Base-by-base conservation (phyloP, 2,797 vertebrate genomes). In the Geotria australis region DNA sequence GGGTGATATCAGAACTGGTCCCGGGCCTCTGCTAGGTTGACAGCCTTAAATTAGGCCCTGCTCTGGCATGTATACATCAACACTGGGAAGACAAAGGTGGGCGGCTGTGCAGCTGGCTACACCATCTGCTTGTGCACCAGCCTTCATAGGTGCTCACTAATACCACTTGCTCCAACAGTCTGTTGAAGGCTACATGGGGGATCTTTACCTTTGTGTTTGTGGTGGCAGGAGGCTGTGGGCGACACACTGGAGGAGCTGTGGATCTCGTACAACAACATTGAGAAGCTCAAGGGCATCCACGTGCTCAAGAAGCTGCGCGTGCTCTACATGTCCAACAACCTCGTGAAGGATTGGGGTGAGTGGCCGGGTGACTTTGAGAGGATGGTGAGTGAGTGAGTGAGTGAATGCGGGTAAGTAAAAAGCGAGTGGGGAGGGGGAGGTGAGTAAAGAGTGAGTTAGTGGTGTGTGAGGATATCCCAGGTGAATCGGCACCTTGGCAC, bases 321-420 rank as follows among this genome's bases (percentile, higher is more conserved):
- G 63, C 78, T 98, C 57, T 89, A 93, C 68, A 96, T 98, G 77
- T 89, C 85, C 62, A 93, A 96, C 72, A 96, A 96, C 70, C 69
- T 80, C 63, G 91, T 98, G 57, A 98, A 91, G 69, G 89, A 96
- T 46, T 96, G 86, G 89, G 80, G 86, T 94, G 67, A 76, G 79
- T 14, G 46, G 57, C 38, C 9, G 12, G 8, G n/a, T 57, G 24
- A 14, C 8, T 13, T 14, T 11, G 12, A 24, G 38, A 15, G 14
- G 49, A 53, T 53, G 14, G 49, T 53, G 11, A 53, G 49, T 49
- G 14, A 12, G 12, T 53, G 12, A 5, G 49, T 53, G 12, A 49
- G 12, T 53, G 14, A 53, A 12, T 12, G 14, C 14, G 12, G 14
- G 12, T 53, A 49, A 53, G 5, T 7, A 14, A 53, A 53, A 12